Conservation (phyloP, 2,888 invertebrate genomes). For the Lithophane ornitopus region DNA sequence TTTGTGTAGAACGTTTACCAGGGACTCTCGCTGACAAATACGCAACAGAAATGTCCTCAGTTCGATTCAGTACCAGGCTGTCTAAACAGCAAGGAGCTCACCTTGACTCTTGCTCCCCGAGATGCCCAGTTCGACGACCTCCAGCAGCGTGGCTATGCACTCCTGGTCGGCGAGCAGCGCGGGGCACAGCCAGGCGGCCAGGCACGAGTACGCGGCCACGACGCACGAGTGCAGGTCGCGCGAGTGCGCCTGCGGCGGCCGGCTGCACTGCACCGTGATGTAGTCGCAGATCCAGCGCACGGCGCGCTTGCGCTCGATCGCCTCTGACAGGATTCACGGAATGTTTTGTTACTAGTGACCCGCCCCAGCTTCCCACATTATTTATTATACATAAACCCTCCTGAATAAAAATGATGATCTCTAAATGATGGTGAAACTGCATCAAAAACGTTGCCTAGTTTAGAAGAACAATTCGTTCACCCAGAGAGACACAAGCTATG, state of each 20-base stretch:
- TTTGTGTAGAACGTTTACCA: too few relatives aligned
- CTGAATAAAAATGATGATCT: neutral
- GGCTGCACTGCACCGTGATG: slow-evolving; percentile 98
- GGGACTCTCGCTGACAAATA: neutral
- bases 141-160: slow-evolving; percentile 97
- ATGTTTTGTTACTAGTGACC: neutral
- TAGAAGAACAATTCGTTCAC: neutral
- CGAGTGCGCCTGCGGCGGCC: slow-evolving; percentile 98
- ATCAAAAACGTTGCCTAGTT: neutral
- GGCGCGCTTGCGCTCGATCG: slow-evolving; percentile 96
- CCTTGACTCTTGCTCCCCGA: slow-evolving; percentile 97
- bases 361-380: neutral
- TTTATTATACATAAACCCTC: too few relatives aligned
- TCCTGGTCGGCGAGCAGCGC: slow-evolving; percentile 97
- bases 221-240: slow-evolving; percentile 98
- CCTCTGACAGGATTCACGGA: slow-evolving; percentile 90
- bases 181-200: slow-evolving; percentile 98
- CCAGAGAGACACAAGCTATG: neutral
- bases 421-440: neutral
- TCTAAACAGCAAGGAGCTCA: neutral
- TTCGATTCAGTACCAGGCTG: slow-evolving; percentile 13
- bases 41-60: neutral
- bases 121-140: slow-evolving; percentile 99
- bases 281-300: slow-evolving; percentile 99
- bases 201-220: slow-evolving; percentile 97